Evolutionary conservation across 2,113 vertebrate genomes (phyloP), one percentile per base, ranked within the genome.

Genomic region (Rhagologus leucostigma): DNA sequence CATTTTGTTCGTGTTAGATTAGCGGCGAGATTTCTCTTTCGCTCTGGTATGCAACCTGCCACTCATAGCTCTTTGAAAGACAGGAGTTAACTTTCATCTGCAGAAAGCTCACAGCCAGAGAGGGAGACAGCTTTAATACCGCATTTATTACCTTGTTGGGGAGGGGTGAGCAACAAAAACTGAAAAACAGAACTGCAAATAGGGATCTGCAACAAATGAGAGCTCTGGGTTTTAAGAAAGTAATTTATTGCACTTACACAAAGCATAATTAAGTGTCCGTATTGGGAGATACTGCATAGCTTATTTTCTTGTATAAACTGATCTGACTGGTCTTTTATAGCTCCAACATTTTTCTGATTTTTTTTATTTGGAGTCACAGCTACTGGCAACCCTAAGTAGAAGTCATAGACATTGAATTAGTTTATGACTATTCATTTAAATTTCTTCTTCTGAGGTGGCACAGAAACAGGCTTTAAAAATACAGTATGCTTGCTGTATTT

Each of bases 41-140:
- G 10, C 76, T 60, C 37, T 92, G 68, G 56, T 90, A 42, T 59
- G 89, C 91, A 93, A 71, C 86, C 86, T 97, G 95, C 92, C 97
- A 97, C 75, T 97, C 95, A 93, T 0, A 27, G 52, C 1, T 10
- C 80, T 92, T 92, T 67, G 46, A 87, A 93, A 97, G 95, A 95
- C 87, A 94, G 80, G 83, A 96, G 93, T 90, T 97, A 94, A 94
- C 97, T 98, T 98, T 97, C 93, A 96, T 97, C 95, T 96, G 39
- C 60, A 68, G 60, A 83, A 90, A 30, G 52, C 91, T 93, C 90
- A 62, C 88, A 97, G 88, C 76, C 68, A 76, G 76, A 46, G 65
- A 95, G 76, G 87, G 82, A 86, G 32, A 29, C 79, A 71, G 69
- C 89, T 87, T 88, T 87, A 88, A 90, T 59, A 15, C 44, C 2